Percentiles rank a stretch among this genome's conserved stretches.
phyloP scores from a whole-genome alignment of 2,113 vertebrate species.

The Lontra canadensis region DNA sequence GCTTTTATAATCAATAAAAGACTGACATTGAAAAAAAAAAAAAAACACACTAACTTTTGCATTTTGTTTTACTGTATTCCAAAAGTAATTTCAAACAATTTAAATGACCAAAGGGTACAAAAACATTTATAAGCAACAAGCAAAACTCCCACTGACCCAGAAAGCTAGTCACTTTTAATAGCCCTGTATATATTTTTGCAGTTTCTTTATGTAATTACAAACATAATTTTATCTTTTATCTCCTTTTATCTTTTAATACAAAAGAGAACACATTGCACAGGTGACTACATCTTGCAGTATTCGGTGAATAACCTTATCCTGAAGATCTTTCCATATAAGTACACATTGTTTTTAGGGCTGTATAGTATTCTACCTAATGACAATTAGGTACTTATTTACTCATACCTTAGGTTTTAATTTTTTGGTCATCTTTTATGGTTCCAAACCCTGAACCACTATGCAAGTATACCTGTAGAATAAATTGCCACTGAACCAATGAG shows the following conservation, averaged over 20 bases:
- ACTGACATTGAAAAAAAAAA: background rate
- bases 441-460: background rate
- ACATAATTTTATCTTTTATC: background rate
- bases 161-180: background rate
- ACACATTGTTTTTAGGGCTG: background rate
- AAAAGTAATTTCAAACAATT: background rate
- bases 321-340: background rate
- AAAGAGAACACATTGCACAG: background rate
- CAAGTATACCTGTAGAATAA: background rate
- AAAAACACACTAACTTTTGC: background rate
- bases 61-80: background rate
- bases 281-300: background rate
- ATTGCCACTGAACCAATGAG: background rate
- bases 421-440: background rate
- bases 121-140: background rate
- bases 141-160: background rate
- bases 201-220: background rate
- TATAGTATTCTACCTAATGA: background rate
- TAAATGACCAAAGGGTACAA: background rate
- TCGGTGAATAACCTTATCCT: background rate
- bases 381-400: background rate
- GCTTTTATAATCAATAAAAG: background rate
- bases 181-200: background rate
- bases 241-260: background rate
- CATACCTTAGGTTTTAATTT: background rate